Base-by-base conservation (phyloP, 2,888 invertebrate genomes). In the Caenorhabditis sp. region DNA sequence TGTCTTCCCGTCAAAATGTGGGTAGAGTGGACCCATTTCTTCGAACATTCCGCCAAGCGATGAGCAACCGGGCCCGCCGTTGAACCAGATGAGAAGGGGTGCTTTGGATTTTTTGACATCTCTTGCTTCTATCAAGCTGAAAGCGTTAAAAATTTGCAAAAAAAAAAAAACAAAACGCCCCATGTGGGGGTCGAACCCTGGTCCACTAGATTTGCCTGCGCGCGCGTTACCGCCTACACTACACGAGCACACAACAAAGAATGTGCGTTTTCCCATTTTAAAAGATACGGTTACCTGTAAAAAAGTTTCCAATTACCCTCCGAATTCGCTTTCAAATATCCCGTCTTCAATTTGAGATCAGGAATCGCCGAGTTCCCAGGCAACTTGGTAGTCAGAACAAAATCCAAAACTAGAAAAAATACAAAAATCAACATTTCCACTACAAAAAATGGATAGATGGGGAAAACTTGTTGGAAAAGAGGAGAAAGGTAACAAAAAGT, bases 31-130 rank as follows among this genome's bases (percentile, higher is more conserved):
- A 10, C 79, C 79, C 17, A 79, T 64, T 54, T 77, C 77, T 61
- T 79, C 77, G 23, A 79, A 77, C 12, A 77, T 68, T 55, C 67
- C 79, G 8, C 66, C 70, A 17, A 73, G 64, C 0, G 79, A 79
- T 21, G 88, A 88, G 78, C 89, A 89, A 2, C 79, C 79, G 3
- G 79, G 79, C 14, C 79, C 79, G 14, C 89, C 89, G 81, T 89
- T 89, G 81, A 89, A 78, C 89, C 89, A 89, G 27, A 89, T 78
- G 3, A 89, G 86, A 0, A 89, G 58, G 8, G 89, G 89, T 63
- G 88, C 89, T 14, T 66, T 81, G 17, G 66, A 63, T 0, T 88
- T 6, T 4, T 49, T 88, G 36, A 88, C 81, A 21, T 82, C 83
- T 51, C 85, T 83, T 17, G 89, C 88, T 77, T 89, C 88, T 53